phyloP scores from a whole-genome alignment of 2,888 invertebrate species.

The Athrips mouffetella region DNA sequence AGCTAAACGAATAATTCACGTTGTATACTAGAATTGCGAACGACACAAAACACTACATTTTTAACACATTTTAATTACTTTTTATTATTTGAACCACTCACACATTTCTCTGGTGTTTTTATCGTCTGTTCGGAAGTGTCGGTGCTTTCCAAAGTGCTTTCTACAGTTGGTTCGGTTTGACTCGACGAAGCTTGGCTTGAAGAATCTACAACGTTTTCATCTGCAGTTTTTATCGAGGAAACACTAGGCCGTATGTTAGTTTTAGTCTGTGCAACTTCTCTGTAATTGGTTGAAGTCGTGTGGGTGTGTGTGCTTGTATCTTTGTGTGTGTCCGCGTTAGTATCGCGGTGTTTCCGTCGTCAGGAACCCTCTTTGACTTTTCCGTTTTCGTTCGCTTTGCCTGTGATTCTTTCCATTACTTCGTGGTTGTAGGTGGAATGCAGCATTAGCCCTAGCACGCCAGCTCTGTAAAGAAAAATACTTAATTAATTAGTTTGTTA shows the following conservation, averaged over 20 bases:
- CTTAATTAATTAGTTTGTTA: too few relatives aligned
- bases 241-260: too few relatives aligned
- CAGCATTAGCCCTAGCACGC: slow-evolving; percentile 95
- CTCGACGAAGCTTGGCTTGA: neutral
- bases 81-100: neutral
- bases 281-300: neutral
- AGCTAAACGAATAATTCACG: too few relatives aligned
- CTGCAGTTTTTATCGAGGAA: neutral
- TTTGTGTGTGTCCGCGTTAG: neutral
- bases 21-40: too few relatives aligned
- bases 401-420: slow-evolving; percentile 83
- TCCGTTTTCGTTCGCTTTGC: slow-evolving; percentile 60
- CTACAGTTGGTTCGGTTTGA: neutral
- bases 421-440: slow-evolving; percentile 98
- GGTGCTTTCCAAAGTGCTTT: too few relatives aligned
- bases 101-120: neutral
- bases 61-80: too few relatives aligned
- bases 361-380: slow-evolving; percentile 60
- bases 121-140: neutral
- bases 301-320: neutral
- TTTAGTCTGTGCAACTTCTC: neutral
- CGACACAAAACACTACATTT: too few relatives aligned
- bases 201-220: neutral
- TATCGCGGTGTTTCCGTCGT: slow-evolving; percentile 29
- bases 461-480: slow-evolving; percentile 80